Base-by-base conservation (phyloP, 2,113 vertebrate species). In the Oplegnathus fasciatus region DNA sequence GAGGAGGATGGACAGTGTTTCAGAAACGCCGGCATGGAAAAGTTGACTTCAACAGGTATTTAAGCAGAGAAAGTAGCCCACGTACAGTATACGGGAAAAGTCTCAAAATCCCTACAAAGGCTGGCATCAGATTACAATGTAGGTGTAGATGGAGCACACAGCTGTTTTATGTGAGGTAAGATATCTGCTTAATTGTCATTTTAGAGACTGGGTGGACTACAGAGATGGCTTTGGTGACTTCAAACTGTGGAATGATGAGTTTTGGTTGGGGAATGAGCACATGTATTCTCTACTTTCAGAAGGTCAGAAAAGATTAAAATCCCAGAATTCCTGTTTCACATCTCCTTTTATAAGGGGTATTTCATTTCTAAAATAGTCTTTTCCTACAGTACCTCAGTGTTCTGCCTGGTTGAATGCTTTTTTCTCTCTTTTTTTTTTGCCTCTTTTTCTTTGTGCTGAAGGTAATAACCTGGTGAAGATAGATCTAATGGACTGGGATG, bases 261-360 rank as follows among this genome's bases (percentile, higher is more conserved):
- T 97, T 76, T 98, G 97, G 97, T 92, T 98, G 87, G 97, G 97
- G 40, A 98, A 98, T 0, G 96, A 98, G 58, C 94, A 96, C 78
- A 97, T 98, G 74, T 69, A 96, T 74, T 87, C 95, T 44, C 92
- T 98, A 28, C 94, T 97, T 0, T n/a, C 91, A 65, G 92, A 92
- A 91, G 96, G 97, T 97, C 86, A 87, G 84, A 40, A 62, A 75
- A 26, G 0, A 37, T 22, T 0, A 17, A 9, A 18, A 57, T 74
- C 3, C 2, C 20, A 46, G 61, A 67, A 10, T 60, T n/a, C 9
- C 3, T 37, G 26, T 61, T 64, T 75, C 15, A 0, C 26, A 58
- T 75, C 4, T 55, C 14, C 10, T 75, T 76, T 62, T 9, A 20
- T 24, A 28, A 40, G 32, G 13, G 3, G 6, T n/a, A 9, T 58